Base-by-base conservation (phyloP, 2,888 invertebrate species). In the Megastigmus dorsalis region DNA sequence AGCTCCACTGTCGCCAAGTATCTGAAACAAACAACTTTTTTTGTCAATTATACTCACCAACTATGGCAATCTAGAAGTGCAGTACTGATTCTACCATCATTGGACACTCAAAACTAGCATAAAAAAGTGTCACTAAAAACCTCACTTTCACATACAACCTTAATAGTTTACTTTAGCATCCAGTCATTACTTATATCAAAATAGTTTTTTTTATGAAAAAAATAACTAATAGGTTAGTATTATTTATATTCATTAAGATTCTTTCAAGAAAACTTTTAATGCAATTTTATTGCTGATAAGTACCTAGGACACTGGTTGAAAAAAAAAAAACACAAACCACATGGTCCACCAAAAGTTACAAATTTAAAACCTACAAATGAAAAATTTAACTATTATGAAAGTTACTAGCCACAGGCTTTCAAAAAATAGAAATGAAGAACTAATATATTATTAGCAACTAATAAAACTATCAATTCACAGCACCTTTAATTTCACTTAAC, bases 241-340 rank as follows among this genome's bases (percentile, higher is more conserved):
- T n/a, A n/a, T n/a, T n/a, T n/a, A n/a, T 36, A 3, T 43, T 66
- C 48, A 2, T 41, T 30, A 38, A 33, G 18, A 52, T 36, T 23
- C 30, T 41, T 54, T 52, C 18, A 7, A 26, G 30, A 57, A 55
- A 67, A 52, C 41, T 54, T 41, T 36, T 30, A n/a, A n/a, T n/a
- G n/a, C n/a, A n/a, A n/a, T n/a, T n/a, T n/a, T n/a, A n/a, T n/a
- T n/a, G n/a, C n/a, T 30, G 10, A 63, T 28, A 63, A n/a, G 36
- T 69, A 54, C 66, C 66, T 65, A 15, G 45, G 54, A 70, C 69
- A 69, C 69, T 74, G 65, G 41, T 26, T 59, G 15, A 28, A 70
- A n/a, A n/a, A 60, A 45, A 60, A 59, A 55, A 57, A 73, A 50
- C 73, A 76, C 72, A 73, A 76, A 48, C 41, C 76, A 76, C 76